Percentiles rank a stretch among this genome's conserved stretches.
Evolutionary conservation across 2,797 vertebrate species (phyloP).

Genomic region (Cygnus olor): DNA sequence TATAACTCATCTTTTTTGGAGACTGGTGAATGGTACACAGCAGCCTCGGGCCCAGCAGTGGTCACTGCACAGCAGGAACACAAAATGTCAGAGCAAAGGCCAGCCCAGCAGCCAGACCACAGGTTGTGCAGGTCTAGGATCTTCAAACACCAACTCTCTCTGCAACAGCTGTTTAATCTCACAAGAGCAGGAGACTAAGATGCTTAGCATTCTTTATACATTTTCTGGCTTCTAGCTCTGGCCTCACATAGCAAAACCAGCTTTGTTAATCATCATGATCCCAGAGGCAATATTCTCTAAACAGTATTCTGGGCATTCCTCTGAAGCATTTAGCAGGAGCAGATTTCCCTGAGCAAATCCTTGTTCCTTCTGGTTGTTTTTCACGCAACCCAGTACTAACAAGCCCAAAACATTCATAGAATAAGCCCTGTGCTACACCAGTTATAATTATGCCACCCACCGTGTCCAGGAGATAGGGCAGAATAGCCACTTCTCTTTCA

Average conservation of each 20-base stretch:
- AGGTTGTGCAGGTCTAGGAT: rapidly evolving
- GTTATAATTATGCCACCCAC: neutral
- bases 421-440: neutral
- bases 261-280: slow-evolving; percentile 43
- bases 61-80: neutral
- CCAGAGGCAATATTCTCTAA: slow-evolving; percentile 35
- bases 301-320: neutral
- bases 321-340: neutral
- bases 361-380: neutral
- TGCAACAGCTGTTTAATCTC: neutral
- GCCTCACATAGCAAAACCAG: slow-evolving; percentile 33
- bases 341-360: neutral
- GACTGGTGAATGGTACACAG: neutral
- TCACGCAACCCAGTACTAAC: neutral
- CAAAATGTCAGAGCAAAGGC: neutral
- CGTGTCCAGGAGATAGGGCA: neutral
- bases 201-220: neutral
- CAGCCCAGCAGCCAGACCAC: rapidly evolving
- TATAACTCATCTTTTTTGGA: neutral
- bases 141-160: neutral
- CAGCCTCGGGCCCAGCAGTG: neutral
- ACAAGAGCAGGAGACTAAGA: neutral
- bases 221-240: slow-evolving; percentile 5
- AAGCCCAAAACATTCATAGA: neutral
- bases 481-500: neutral